Percentiles rank a stretch among this genome's conserved stretches.
Conservation (phyloP, 1,140 invertebrate genomes). For the Achroia grisella region DNA sequence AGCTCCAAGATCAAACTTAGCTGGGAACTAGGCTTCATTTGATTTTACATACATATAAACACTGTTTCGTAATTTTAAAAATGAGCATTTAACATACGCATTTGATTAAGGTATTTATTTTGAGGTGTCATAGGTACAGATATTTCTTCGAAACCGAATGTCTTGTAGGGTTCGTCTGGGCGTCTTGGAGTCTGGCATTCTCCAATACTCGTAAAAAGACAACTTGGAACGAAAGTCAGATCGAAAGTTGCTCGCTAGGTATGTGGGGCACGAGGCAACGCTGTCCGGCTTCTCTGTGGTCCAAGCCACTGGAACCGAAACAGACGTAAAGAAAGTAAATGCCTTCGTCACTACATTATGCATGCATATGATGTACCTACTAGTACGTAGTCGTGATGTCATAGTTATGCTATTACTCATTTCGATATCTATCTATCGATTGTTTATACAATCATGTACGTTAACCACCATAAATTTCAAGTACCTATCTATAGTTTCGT, state of each 20-base stretch:
- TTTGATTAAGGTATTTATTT: no score
- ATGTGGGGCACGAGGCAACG: slow-evolving; percentile 56
- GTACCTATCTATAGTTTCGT: neutral
- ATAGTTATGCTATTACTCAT: slow-evolving; percentile 6
- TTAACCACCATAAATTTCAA: neutral
- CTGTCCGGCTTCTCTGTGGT: slow-evolving; percentile 41
- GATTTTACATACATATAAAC: no score
- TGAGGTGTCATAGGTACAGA: no score
- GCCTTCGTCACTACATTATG: no score
- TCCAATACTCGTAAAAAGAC: slow-evolving; percentile 30
- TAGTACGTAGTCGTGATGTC: slow-evolving; percentile 11
- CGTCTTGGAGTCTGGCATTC: slow-evolving; percentile 36
- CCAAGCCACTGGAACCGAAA: neutral
- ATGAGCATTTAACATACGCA: no score
- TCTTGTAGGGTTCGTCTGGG: slow-evolving; percentile 24
- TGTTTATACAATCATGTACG: no score
- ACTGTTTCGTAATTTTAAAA: no score
- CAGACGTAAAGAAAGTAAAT: no score
- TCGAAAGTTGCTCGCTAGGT: slow-evolving; percentile 63
- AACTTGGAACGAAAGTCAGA: slow-evolving; percentile 55
- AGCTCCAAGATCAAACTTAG: no score
- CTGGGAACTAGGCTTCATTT: no score
- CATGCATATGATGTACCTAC: neutral
- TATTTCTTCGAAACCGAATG: slow-evolving; percentile 22
- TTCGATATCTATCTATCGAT: neutral